These are phyloP conservation scores for Rhabdornis inornatus DNA, from an alignment of 2,113 vertebrate species.

Conservation along the genomic window DNA sequence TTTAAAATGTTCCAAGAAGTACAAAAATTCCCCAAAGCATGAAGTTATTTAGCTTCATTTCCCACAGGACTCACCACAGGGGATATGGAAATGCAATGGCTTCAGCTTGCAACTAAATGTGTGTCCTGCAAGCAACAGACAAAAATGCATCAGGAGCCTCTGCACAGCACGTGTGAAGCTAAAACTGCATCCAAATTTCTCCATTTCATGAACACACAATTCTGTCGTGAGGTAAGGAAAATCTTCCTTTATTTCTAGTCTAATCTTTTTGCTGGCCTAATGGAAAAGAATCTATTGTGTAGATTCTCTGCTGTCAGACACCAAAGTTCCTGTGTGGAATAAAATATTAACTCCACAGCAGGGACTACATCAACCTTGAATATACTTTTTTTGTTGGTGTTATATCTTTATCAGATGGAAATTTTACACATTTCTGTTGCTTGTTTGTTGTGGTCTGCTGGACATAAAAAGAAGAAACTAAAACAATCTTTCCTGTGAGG, in stretches of 20 bases:
- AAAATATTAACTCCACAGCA: background rate
- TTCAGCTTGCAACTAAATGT: background rate
- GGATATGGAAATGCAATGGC: background rate
- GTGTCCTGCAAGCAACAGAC: background rate
- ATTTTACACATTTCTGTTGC: background rate
- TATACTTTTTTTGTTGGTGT: background rate
- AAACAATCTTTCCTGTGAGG: background rate
- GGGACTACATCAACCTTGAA: background rate
- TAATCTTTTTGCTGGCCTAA: background rate
- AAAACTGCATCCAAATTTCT: background rate
- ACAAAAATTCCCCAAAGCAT: background rate
- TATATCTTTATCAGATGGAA: background rate
- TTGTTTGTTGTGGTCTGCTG: background rate
- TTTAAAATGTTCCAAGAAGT: background rate
- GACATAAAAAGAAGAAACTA: background rate
- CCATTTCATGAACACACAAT: background rate
- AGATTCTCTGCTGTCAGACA: background rate
- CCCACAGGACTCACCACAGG: background rate
- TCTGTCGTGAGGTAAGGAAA: fast-evolving
- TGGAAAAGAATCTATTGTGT: background rate
- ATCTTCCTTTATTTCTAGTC: background rate
- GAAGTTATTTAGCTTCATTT: background rate
- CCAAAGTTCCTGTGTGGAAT: background rate
- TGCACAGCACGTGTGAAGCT: fast-evolving
- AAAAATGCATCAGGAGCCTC: background rate